Evolutionary conservation across 2,888 invertebrate genomes (phyloP).

Genomic region (Rhingia campestris): DNA sequence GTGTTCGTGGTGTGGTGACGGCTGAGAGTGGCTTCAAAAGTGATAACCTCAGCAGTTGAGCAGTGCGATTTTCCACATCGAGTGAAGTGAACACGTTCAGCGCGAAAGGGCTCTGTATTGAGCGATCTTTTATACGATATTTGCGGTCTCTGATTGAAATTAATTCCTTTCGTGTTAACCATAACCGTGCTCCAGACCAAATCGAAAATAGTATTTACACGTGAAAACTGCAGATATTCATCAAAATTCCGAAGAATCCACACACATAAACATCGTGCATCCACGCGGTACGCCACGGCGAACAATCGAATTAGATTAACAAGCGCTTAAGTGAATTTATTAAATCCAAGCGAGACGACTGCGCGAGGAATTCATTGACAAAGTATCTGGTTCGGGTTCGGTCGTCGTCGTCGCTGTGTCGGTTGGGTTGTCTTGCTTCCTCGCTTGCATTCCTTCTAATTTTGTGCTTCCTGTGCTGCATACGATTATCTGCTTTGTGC

Average conservation of each 20-base stretch:
- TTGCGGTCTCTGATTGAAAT: conserved; percentile 5
- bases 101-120: conserved; percentile 39
- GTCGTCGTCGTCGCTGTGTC: conserved; percentile 28
- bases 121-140: background rate
- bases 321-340: conserved; percentile 72
- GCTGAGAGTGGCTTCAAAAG: conserved; percentile 61
- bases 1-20: background rate
- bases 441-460: conserved; percentile 72
- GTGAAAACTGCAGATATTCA: background rate
- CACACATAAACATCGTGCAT: conserved; percentile 26
- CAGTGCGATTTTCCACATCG: conserved; percentile 71
- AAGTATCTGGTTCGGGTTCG: conserved; percentile 54
- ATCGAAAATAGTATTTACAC: conserved; percentile 6
- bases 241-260: conserved; percentile 44
- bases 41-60: conserved; percentile 73
- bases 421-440: conserved; percentile 60
- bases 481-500: conserved; percentile 60
- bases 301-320: conserved; percentile 72
- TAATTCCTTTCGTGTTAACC: conserved; percentile 15
- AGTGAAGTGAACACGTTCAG: conserved; percentile 61
- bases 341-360: conserved; percentile 67
- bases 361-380: conserved; percentile 65
- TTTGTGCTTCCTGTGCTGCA: conserved; percentile 70
- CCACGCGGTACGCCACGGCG: conserved; percentile 44
- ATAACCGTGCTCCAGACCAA: background rate